These are phyloP conservation scores for Himalopsyche japonica DNA, from an alignment of 2,888 invertebrate species.

Conservation along the genomic window DNA sequence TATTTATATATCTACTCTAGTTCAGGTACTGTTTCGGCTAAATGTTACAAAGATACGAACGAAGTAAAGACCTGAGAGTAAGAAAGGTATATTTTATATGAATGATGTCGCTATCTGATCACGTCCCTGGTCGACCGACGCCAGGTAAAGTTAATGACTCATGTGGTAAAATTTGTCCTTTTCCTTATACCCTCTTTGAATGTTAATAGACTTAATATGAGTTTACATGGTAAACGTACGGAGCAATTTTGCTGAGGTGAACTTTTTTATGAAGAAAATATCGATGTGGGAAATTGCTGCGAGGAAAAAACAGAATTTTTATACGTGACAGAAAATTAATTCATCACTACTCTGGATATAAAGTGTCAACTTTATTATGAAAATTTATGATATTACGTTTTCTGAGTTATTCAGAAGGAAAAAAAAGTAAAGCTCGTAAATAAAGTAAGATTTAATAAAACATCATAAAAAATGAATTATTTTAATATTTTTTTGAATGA, in stretches of 20 bases:
- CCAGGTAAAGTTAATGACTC: constrained; percentile 39
- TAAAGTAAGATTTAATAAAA: too few species aligned
- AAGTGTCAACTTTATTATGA: too few species aligned
- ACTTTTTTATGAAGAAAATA: neutral
- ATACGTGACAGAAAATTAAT: too few species aligned
- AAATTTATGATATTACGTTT: too few species aligned
- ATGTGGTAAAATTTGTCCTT: constrained; percentile 35
- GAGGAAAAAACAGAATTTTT: too few species aligned
- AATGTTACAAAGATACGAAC: neutral
- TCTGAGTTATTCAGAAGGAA: too few species aligned
- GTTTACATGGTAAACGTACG: neutral
- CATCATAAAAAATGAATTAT: too few species aligned
- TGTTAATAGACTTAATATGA: constrained; percentile 10
- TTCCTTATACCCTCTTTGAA: constrained; percentile 13
- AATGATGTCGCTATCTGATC: constrained; percentile 14
- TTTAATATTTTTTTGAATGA: too few species aligned
- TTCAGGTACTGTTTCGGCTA: neutral
- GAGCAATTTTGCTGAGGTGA: neutral
- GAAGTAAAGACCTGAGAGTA: neutral
- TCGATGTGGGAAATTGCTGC: neutral
- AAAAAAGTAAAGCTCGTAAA: too few species aligned
- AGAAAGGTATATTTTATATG: neutral
- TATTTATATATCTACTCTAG: neutral
- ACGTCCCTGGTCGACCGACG: constrained; percentile 16
- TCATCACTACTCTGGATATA: too few species aligned